Base-by-base conservation (phyloP, 2,888 invertebrate genomes). In the Polymixis lichenea region DNA sequence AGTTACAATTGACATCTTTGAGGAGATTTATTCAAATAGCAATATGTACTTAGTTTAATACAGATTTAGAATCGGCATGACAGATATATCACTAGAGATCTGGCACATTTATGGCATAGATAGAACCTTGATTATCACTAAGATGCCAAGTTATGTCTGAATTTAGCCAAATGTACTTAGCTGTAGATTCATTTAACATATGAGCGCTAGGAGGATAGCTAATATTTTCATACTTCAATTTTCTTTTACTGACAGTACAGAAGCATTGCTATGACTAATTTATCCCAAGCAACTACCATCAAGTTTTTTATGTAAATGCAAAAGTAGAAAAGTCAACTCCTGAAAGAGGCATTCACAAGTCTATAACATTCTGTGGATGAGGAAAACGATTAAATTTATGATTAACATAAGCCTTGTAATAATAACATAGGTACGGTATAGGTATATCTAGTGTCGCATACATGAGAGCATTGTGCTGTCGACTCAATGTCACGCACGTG, bases 401-500 rank as follows among this genome's bases (percentile, higher is more conserved):
- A 62, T 72, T 65, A 73, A 65, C 76, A 72, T 69, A 66, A 62
- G 66, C 77, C 75, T 79, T 86, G 72, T 72, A 66, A 28, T 73
- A 78, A 38, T 66, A 78, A 73, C 62, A n/a, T 38, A 58, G 32
- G n/a, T 75, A 75, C 51, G 51, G 22, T 80, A 73, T 53, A n/a
- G n/a, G n/a, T n/a, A 77, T 68, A 68, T 53, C 56, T 79, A 76
- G 71, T 61, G 79, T 66, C 76, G 60, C 65, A 61, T 72, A 77
- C 62, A 75, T 61, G 75, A 84, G 84, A 87, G 87, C 87, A 87
- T 84, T 88, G 88, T 89, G 89, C 86, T 88, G 85, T 86, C 80
- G 86, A 85, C 88, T 92, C 92, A 93, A 93, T 93, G 93, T 92
- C 93, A 92, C 89, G 91, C 93, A 94, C 93, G 93, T 94, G 93